Conservation (phyloP, 2,113 vertebrate species). For the Melierax canorus region DNA sequence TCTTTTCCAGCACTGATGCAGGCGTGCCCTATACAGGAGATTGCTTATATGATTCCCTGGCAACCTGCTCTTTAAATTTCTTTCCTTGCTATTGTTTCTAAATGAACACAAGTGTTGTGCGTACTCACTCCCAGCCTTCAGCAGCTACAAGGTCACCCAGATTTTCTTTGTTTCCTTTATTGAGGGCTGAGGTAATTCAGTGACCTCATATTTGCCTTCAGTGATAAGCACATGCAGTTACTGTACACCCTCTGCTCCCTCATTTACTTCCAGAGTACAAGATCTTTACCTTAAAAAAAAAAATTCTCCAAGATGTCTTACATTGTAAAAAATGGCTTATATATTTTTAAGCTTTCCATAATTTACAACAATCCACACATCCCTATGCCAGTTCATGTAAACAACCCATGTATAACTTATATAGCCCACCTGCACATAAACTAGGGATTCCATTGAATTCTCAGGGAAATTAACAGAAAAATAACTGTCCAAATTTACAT, state of each 20-base stretch:
- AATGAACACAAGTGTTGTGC: background rate
- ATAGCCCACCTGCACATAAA: background rate
- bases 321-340: background rate
- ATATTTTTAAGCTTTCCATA: background rate
- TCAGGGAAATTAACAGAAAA: background rate
- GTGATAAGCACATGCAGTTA: background rate
- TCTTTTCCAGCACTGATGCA: background rate
- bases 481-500: background rate
- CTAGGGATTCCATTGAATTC: background rate
- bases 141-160: background rate
- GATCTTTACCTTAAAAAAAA: background rate
- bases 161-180: background rate
- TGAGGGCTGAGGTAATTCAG: background rate
- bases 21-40: fast-evolving
- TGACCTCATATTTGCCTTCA: background rate
- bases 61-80: background rate
- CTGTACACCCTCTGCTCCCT: background rate
- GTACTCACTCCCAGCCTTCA: background rate
- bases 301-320: background rate
- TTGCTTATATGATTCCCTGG: background rate
- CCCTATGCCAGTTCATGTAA: background rate
- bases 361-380: background rate
- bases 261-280: background rate
- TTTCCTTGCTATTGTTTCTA: background rate
- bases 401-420: background rate